Base-by-base conservation (phyloP, 2,797 vertebrate genomes). In the Triplophysa bombifrons region DNA sequence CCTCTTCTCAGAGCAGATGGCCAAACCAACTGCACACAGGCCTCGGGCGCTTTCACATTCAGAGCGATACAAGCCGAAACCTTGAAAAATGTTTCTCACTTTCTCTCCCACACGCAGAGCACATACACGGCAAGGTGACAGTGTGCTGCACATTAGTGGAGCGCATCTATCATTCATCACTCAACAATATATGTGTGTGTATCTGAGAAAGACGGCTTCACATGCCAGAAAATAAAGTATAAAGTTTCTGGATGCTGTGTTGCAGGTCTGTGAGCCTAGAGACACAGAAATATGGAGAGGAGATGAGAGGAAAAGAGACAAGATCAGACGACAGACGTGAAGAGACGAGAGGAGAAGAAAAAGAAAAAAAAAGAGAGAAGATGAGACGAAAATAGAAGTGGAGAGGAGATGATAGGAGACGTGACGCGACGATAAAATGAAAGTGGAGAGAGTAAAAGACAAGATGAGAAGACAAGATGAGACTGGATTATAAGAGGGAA, bases 1-100 rank as follows among this genome's bases (percentile, higher is more conserved):
- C 27, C 67, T 58, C 58, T 50, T 78, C 51, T 69, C 41, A 20
- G 46, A 89, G 71, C 85, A 89, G 86, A 90, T 86, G 87, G 78
- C 27, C 73, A 30, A 13, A 76, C 66, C 68, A 72, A 85, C 34
- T 19, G 78, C 80, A 78, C 69, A 64, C 63, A 75, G 56, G 16
- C 66, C 79, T 0, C 53, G 38, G 48, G 30, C 11, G 68, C 56
- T 76, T 84, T 10, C 85, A 27, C 83, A 74, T 56, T 73, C 61
- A 48, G 38, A 83, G 61, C 66, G 64, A 80, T 70, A 84, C 69
- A 48, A 68, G 72, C 51, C 13, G 11, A 75, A 61, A 44, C 76
- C 84, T 76, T 44, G 50, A 51, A 69, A 65, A 44, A 69, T 60
- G 48, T 65, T 16, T 46, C 50, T 76, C 50, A 20, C 41, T 69